phyloP scores from a whole-genome alignment of 2,797 vertebrate species.

The Eurystomus glaucurus region DNA sequence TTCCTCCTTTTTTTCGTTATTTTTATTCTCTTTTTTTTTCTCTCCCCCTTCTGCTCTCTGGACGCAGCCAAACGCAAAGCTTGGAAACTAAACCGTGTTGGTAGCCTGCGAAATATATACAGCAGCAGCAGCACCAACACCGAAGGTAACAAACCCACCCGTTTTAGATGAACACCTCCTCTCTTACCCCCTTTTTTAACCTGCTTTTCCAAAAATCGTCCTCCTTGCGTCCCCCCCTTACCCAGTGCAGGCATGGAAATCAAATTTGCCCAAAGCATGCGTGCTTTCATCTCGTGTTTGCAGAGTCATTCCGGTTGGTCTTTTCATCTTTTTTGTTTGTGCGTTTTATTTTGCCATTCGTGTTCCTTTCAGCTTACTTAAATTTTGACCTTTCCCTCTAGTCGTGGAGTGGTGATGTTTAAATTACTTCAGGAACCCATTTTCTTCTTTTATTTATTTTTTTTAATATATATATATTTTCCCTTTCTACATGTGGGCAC shows the following conservation, averaged over 20 bases:
- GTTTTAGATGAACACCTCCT: constrained; percentile 18
- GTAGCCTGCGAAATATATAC: constrained; percentile 95
- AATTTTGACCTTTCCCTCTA: constrained; percentile 86
- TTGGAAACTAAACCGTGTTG: constrained; percentile 94
- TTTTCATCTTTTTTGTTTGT: constrained; percentile 74
- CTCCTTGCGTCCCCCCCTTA: not conserved
- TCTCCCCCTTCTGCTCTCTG: constrained; percentile 85
- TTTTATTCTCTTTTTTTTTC: constrained; percentile 76
- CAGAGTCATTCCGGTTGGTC: constrained; percentile 68
- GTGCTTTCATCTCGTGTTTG: constrained; percentile 72
- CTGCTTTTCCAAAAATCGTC: not conserved
- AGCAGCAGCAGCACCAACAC: constrained; percentile 89
- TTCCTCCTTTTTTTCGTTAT: constrained; percentile 61
- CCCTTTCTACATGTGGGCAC: constrained; percentile 84
- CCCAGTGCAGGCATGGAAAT: not conserved
- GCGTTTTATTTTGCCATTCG: constrained; percentile 81
- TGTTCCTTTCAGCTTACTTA: constrained; percentile 87
- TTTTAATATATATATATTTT: constrained; percentile 7
- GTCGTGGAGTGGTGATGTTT: constrained; percentile 82
- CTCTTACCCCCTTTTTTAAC: not conserved
- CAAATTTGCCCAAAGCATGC: constrained; percentile 72
- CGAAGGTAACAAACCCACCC: constrained; percentile 86
- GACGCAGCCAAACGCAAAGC: constrained; percentile 94
- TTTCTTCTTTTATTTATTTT: constrained; percentile 74
- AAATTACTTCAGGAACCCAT: constrained; percentile 86